Conservation (phyloP, 2,797 vertebrate genomes). For the Liparis tanakae region DNA sequence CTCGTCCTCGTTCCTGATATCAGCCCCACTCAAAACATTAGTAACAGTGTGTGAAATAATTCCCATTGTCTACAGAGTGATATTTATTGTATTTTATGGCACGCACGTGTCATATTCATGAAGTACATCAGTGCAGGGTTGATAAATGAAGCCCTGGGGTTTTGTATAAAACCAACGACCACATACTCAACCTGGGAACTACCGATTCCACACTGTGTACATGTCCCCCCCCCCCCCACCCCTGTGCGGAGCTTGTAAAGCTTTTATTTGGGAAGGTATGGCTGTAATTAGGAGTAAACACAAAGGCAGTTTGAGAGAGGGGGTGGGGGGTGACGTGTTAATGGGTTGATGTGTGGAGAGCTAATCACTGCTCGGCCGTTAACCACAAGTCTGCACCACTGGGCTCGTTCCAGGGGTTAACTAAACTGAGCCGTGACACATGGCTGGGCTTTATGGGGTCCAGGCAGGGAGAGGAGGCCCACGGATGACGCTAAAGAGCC, state of each 20-base stretch:
- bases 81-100: constrained; percentile 53
- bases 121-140: constrained; percentile 52
- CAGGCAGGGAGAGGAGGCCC: constrained; percentile 80
- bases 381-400: constrained; percentile 69
- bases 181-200: constrained; percentile 30
- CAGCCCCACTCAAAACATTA: constrained; percentile 22
- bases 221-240: neutral
- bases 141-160: constrained; percentile 63
- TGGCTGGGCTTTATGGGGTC: constrained; percentile 95
- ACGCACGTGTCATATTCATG: constrained; percentile 43
- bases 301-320: constrained; percentile 61
- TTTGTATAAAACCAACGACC: constrained; percentile 61
- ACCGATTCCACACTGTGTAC: constrained; percentile 32
- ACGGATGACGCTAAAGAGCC: constrained; percentile 96
- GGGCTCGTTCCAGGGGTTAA: constrained; percentile 91
- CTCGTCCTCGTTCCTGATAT: constrained; percentile 41
- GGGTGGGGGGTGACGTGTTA: constrained; percentile 62
- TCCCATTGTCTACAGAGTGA: constrained; percentile 59
- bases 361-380: constrained; percentile 79
- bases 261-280: constrained; percentile 70
- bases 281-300: constrained; percentile 67
- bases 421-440: constrained; percentile 91
- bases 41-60: constrained; percentile 60
- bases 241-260: constrained; percentile 63
- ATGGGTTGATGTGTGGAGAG: constrained; percentile 72